Evolutionary conservation across 2,113 vertebrate genomes (phyloP), one percentile per base, ranked within the genome.

Genomic region (Chiloscyllium plagiosum): DNA sequence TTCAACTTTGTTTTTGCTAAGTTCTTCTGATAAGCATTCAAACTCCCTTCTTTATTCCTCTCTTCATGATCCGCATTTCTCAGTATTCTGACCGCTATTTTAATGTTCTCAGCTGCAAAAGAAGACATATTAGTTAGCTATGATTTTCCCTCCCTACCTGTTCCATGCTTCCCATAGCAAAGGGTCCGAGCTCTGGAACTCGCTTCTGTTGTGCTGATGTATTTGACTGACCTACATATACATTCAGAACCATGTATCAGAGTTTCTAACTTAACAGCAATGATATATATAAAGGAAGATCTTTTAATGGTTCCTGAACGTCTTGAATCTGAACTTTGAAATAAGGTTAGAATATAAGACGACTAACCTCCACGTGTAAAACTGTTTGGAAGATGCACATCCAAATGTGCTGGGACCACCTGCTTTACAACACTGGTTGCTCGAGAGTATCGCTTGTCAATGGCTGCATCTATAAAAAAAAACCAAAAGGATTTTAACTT

Each of bases 321-420:
- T 20, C 37, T 66, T 93, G 89, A 93, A 93, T n/a, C 33, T 93
- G 61, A 66, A 93, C 52, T 96, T 83, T 95, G 80, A 47, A n/a
- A 86, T n/a, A 56, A 87, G 52, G 5, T 4, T 61, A 50, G 47
- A 52, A 95, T 33, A 66, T 70, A 50, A 72, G 20, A 56, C 19
- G 42, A 98, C 98, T 99, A 97, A 99, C 99, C 99, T 98, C 99
- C 99, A 98, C 97, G 98, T 97, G 98, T 96, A 97, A 99, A 99
- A 98, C 98, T 99, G 98, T 98, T 99, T 97, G 99, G 98, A 96
- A 99, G 98, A 96, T 98, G 98, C 97, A 99, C 97, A 97, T 99
- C 98, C 98, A 99, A 98, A 97, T 99, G 98, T 98, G 98, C 98
- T 96, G 99, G 98, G 97, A 98, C 97, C 98, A 99, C 98, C 98